Conservation (phyloP, 2,113 vertebrate species). For the Pangasianodon gigas region DNA sequence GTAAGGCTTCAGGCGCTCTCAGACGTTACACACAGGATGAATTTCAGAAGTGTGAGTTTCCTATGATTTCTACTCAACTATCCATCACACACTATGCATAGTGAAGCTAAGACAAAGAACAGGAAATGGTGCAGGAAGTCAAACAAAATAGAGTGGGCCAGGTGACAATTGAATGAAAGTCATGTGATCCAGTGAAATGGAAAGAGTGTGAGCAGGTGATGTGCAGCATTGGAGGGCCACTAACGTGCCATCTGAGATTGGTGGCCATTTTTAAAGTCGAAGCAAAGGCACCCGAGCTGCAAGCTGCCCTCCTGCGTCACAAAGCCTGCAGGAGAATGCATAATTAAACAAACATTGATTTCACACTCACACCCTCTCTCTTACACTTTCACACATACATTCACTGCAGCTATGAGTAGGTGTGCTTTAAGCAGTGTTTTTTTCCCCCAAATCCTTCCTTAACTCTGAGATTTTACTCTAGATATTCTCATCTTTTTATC, state of each 20-base stretch:
- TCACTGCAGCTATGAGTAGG: not conserved
- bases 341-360: constrained; percentile 84
- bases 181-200: constrained; percentile 71
- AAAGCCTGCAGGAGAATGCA: constrained; percentile 84
- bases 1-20: constrained; percentile 95
- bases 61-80: constrained; percentile 76
- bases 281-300: constrained; percentile 94
- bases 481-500: not conserved
- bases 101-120: constrained; percentile 64
- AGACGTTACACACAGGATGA: constrained; percentile 78
- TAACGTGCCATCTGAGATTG: constrained; percentile 96
- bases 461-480: not conserved
- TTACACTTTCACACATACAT: constrained; percentile 32
- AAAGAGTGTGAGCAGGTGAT: constrained; percentile 87
- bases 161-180: constrained; percentile 62
- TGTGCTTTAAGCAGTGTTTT: not conserved
- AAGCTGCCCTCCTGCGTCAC: constrained; percentile 86
- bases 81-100: constrained; percentile 79
- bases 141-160: constrained; percentile 28
- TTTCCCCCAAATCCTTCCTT: not conserved
- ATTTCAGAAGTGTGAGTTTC: constrained; percentile 78
- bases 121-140: constrained; percentile 69
- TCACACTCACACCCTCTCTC: constrained; percentile 61
- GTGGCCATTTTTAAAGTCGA: constrained; percentile 95
- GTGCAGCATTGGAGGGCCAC: constrained; percentile 99